Percentiles rank a stretch among this genome's conserved stretches.
These are phyloP conservation scores for Chionis minor DNA, from an alignment of 2,113 vertebrate species.

Conservation along the genomic window DNA sequence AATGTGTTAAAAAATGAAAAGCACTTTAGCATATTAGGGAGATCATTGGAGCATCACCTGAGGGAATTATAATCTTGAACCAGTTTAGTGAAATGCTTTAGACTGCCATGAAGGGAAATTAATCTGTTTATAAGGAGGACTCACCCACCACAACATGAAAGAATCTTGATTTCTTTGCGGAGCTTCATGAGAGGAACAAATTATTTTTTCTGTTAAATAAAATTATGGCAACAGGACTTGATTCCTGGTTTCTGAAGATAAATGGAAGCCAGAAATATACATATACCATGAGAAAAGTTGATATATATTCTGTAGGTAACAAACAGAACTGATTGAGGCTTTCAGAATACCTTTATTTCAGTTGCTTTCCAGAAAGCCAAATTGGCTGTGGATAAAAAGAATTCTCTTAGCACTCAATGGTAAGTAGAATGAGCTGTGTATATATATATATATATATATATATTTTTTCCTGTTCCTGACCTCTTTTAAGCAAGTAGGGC, in stretches of 20 bases:
- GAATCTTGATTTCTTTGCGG: background rate
- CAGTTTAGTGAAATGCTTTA: background rate
- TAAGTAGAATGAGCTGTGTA: background rate
- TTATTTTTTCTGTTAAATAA: background rate
- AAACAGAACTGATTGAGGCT: background rate
- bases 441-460: no score
- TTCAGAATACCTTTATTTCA: background rate
- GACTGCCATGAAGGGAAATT: background rate
- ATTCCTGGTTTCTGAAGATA: background rate
- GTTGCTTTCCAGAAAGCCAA: background rate
- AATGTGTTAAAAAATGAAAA: background rate
- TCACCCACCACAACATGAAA: background rate
- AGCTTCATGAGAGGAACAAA: background rate
- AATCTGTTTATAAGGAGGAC: background rate
- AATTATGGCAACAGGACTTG: background rate
- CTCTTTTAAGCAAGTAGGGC: background rate
- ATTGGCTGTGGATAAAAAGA: background rate
- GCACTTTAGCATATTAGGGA: background rate
- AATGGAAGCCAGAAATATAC: background rate
- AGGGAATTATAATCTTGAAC: background rate
- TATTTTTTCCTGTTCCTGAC: background rate
- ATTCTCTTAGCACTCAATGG: background rate
- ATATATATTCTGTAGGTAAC: background rate
- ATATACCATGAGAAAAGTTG: background rate
- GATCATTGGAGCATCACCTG: background rate